These are phyloP conservation scores for Drosophila prolongata DNA, from an alignment of 2,888 invertebrate species.

Conservation along the genomic window DNA sequence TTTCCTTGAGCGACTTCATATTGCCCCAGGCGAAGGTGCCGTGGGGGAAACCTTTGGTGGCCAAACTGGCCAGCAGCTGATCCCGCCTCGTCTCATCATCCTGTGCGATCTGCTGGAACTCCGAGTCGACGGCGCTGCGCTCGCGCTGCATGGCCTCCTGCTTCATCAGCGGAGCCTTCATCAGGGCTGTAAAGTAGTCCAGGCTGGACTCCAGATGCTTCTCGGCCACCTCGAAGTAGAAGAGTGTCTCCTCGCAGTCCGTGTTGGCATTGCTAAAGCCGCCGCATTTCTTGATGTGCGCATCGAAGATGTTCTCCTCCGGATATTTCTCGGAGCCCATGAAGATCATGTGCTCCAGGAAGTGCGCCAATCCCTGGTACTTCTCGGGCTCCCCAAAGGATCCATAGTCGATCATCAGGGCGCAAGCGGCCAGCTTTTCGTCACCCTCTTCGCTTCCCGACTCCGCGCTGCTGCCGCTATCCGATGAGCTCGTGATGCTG, in stretches of 20 bases:
- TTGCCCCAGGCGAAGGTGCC: conserved; percentile 95
- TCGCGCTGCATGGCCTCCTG: conserved; percentile 94
- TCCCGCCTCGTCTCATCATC: conserved; percentile 91
- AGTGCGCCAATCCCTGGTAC: conserved; percentile 93
- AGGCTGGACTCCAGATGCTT: conserved; percentile 90
- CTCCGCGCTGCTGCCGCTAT: conserved; percentile 37
- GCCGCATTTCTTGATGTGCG: conserved; percentile 92
- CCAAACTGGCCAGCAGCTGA: conserved; percentile 90
- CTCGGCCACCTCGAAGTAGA: conserved; percentile 95
- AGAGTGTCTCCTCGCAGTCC: conserved; percentile 93
- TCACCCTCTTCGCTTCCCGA: conserved; percentile 69
- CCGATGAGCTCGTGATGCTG: conserved; percentile 53
- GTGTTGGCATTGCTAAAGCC: conserved; percentile 95
- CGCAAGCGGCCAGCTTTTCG: conserved; percentile 88
- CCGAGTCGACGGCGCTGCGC: conserved; percentile 94
- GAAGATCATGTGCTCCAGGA: conserved; percentile 96
- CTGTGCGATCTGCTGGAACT: conserved; percentile 92
- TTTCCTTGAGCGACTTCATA: conserved; percentile 89
- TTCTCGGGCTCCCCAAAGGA: conserved; percentile 91
- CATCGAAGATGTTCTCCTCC: conserved; percentile 93
- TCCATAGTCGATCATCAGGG: conserved; percentile 91
- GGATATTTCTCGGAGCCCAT: conserved; percentile 97
- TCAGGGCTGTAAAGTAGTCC: conserved; percentile 94
- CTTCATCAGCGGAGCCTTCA: conserved; percentile 93
- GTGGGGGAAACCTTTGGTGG: conserved; percentile 89